Evolutionary conservation across 2,113 vertebrate species (phyloP).

Genomic region (Pomatostomus ruficeps): DNA sequence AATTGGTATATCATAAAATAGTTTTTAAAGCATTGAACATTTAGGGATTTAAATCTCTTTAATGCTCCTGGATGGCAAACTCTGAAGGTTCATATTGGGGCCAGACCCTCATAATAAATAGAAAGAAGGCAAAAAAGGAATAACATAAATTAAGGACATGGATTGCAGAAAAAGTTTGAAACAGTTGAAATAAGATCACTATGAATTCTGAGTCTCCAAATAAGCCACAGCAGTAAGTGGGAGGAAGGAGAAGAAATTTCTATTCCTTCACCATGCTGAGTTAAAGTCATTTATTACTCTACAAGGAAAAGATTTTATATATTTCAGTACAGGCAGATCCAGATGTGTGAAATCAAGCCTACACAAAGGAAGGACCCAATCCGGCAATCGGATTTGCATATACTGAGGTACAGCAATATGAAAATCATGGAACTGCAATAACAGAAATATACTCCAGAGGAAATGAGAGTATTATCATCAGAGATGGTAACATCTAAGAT

Average conservation of each 20-base stretch:
- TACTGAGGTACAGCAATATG: not conserved
- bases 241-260: not conserved
- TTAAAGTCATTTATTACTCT: not conserved
- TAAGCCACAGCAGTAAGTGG: not conserved
- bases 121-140: not conserved
- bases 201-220: not conserved
- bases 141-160: conserved; percentile 1
- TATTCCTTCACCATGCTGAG: not conserved
- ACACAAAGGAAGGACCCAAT: not conserved
- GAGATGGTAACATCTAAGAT: not conserved
- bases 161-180: not conserved
- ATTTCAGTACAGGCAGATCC: not conserved
- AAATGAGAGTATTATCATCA: not conserved
- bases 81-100: conserved; percentile 35
- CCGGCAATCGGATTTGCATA: not conserved
- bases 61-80: conserved; percentile 6
- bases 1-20: conserved; percentile 49
- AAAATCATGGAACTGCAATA: not conserved
- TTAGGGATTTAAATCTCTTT: conserved; percentile 57
- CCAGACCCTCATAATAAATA: conserved; percentile 20
- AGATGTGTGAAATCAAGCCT: not conserved
- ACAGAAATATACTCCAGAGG: not conserved
- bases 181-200: not conserved
- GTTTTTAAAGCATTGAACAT: conserved; percentile 34
- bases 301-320: not conserved